Evolutionary conservation across 2,797 vertebrate genomes (phyloP), one percentile per base, ranked within the genome.

Genomic region (Balearica regulorum): DNA sequence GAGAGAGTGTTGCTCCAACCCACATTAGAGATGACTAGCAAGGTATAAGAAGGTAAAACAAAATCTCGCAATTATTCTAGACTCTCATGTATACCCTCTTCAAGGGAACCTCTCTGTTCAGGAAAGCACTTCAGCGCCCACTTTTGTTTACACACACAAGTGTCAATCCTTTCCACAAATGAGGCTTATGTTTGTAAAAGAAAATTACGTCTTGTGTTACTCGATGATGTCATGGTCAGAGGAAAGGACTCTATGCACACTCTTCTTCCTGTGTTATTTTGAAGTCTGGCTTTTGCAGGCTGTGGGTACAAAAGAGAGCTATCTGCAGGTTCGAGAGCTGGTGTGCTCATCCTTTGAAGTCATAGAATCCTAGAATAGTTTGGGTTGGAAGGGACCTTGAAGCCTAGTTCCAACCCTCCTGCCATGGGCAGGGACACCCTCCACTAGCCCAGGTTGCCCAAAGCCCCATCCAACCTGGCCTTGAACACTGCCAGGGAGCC

Each of bases 31-130:
- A 11, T 28, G 33, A 7, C 25, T 49, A 49, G n/a, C n/a, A 24
- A 58, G 21, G 10, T 11, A 8, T 13, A 25, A 48, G 5, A 14
- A 68, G 13, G 22, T 16, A 48, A 75, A 78, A 14, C 18, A 28
- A 76, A 76, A 29, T 9, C 4, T 62, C 33, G 14, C 2, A 39
- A 2, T 43, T 57, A 64, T 20, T 19, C 35, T 44, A 33, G 35
- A 6, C 29, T 39, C 31, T 33, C 2, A 0, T 3, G 13, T 13
- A 8, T 21, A 11, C 4, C 17, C 43, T 66, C 24, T 49, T 41
- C 15, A 37, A 66, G 35, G 29, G n/a, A 35, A 48, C 55, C 12
- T 39, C n/a, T 61, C 46, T 57, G 0, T 26, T 51, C 41, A 31
- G 78, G 58, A 77, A 48, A 21, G 60, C 13, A 2, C 44, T n/a